Evolutionary conservation across 2,113 vertebrate species (phyloP), one percentile per base, ranked within the genome.

Genomic region (Caracal caracal): DNA sequence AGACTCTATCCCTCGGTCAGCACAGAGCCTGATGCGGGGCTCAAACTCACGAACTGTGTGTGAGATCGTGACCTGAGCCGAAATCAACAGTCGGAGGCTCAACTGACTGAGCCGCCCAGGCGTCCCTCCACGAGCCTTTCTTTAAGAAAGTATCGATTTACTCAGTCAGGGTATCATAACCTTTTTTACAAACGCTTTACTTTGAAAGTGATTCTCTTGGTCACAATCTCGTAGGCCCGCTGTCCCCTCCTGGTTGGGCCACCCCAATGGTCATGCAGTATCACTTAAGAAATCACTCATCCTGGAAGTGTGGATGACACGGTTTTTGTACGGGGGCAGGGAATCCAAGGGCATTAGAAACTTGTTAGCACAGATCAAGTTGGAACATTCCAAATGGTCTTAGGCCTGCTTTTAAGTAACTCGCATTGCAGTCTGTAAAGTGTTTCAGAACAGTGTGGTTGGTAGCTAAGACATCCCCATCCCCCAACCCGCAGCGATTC

Each of bases 381-480:
- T 0, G 6, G 15, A 66, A 40, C 19, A n/a, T 26, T 56, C 86
- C 51, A 47, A 56, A 68, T 10, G 24, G 47, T 11, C 43, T 56
- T 8, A 43, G 0, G 5, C 53, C n/a, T 88, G 4, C 7, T 53
- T 63, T 35, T 61, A 47, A 88, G 83, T 65, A 84, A 92, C n/a
- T 56, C 63, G 43, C 37, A 17, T 0, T 5, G 12, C 8, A 37
- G 16, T 19, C 35, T 56, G 59, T 26, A 33, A 61, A 9, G 51
- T 47, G 59, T 33, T 37, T 49, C 70, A 33, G 22, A 59, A 24
- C 30, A 75, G 51, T 28, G 49, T 65, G 37, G 33, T 20, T 37
- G 4, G 4, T 4, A 1, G 68, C 76, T 11, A 4, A 1, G 43
- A 43, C 43, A 43, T 2, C 56, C 79, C 43, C 0, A n/a, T 22